phyloP scores from a whole-genome alignment of 2,113 vertebrate species.

The Ovibos moschatus region DNA sequence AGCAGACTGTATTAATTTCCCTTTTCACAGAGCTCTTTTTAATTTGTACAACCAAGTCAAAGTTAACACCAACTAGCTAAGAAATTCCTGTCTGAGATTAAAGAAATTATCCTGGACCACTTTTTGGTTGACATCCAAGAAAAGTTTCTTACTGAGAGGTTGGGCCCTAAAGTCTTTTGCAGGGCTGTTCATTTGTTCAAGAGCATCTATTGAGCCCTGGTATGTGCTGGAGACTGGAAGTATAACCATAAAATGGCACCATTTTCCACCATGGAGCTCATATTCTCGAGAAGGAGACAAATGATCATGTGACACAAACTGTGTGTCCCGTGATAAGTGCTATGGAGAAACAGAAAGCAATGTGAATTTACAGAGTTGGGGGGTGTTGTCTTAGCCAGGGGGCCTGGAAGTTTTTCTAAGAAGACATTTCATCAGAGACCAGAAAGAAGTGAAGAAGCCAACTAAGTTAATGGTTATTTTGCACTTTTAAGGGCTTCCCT shows the following conservation, averaged over 20 bases:
- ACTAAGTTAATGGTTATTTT: neutral
- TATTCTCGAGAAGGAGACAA: neutral
- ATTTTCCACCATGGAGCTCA: neutral
- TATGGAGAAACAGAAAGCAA: neutral
- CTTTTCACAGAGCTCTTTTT: neutral
- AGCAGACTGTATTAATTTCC: neutral
- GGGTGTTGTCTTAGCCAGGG: neutral
- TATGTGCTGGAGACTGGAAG: neutral
- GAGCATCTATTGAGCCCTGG: neutral
- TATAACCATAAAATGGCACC: neutral
- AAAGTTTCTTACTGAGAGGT: neutral
- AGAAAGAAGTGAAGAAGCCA: neutral
- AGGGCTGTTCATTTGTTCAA: neutral
- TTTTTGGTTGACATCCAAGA: neutral
- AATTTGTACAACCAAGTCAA: neutral
- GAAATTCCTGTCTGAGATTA: neutral
- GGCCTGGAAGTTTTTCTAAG: neutral
- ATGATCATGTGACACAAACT: neutral
- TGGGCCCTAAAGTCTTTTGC: neutral
- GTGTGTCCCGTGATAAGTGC: neutral
- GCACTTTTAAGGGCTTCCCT: neutral
- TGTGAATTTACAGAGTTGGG: neutral
- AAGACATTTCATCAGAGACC: neutral
- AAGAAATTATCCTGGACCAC: neutral
- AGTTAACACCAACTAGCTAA: neutral